Conservation (phyloP, 2,888 invertebrate species). For the Phragmatobia fuliginosa region DNA sequence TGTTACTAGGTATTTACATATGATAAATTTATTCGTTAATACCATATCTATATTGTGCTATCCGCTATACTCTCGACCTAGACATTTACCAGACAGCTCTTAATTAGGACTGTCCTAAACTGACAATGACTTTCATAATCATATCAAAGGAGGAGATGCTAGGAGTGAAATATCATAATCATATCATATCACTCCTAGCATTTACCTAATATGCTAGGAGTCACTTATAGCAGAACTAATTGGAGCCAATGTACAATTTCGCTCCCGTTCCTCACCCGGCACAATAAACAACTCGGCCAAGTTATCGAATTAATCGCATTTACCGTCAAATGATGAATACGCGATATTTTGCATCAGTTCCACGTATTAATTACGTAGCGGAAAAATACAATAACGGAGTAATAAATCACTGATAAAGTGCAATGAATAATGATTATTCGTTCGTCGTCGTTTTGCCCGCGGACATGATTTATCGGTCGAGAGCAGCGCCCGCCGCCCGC, state of each 20-base stretch:
- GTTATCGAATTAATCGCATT: slow-evolving; percentile 12
- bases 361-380: slow-evolving; percentile 70
- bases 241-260: not conserved
- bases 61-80: no score
- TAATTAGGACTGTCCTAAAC: not conserved
- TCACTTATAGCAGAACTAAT: no score
- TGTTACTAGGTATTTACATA: not conserved
- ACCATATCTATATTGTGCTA: not conserved
- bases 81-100: no score
- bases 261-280: not conserved
- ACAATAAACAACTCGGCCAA: slow-evolving; percentile 15
- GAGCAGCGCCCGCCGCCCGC: slow-evolving; percentile 9
- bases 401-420: slow-evolving; percentile 74
- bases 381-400: slow-evolving; percentile 73
- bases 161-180: no score
- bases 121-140: no score
- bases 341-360: slow-evolving; percentile 59
- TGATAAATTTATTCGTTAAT: no score
- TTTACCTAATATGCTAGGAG: not conserved
- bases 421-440: slow-evolving; percentile 74
- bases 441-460: slow-evolving; percentile 61
- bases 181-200: no score
- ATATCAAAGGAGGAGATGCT: no score
- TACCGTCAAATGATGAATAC: slow-evolving; percentile 28
- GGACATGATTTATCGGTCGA: slow-evolving; percentile 50